Percentiles rank a stretch among this genome's conserved stretches.
phyloP scores from a whole-genome alignment of 2,113 vertebrate species.

The Caretta caretta region DNA sequence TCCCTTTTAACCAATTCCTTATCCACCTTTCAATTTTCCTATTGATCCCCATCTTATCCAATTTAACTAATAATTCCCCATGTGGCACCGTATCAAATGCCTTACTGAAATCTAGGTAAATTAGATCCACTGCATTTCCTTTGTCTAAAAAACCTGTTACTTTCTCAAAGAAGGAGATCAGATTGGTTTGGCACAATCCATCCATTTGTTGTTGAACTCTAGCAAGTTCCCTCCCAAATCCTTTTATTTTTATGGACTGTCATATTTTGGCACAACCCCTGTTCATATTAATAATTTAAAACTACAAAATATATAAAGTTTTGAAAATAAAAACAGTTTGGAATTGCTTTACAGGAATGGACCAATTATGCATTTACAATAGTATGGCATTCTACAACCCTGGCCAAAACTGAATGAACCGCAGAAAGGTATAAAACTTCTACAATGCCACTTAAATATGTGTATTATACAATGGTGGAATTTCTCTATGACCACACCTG shows the following conservation, averaged over 20 bases:
- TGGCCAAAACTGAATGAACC: neutral
- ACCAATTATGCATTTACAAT: neutral
- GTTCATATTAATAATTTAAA: neutral
- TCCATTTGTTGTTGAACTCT: neutral
- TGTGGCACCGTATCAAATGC: too few relatives aligned
- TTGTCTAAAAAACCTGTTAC: too few relatives aligned
- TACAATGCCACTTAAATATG: neutral
- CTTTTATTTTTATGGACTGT: neutral
- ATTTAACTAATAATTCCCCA: too few relatives aligned
- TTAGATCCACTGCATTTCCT: too few relatives aligned
- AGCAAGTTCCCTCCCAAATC: neutral
- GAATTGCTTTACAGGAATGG: too few relatives aligned
- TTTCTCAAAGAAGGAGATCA: too few relatives aligned
- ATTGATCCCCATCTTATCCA: too few relatives aligned
- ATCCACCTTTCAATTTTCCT: too few relatives aligned
- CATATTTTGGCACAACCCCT: neutral
- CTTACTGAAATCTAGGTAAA: too few relatives aligned
- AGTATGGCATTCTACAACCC: neutral
- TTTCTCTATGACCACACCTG: neutral
- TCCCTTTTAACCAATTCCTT: too few relatives aligned
- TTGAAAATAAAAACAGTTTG: neutral
- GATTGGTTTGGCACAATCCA: too few relatives aligned
- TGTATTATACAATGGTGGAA: neutral
- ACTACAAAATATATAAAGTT: rapidly evolving
- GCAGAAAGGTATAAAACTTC: neutral